Percentiles rank a stretch among this genome's conserved stretches.
Conservation (phyloP, 2,113 vertebrate species). For the Gobiocypris rarus region DNA sequence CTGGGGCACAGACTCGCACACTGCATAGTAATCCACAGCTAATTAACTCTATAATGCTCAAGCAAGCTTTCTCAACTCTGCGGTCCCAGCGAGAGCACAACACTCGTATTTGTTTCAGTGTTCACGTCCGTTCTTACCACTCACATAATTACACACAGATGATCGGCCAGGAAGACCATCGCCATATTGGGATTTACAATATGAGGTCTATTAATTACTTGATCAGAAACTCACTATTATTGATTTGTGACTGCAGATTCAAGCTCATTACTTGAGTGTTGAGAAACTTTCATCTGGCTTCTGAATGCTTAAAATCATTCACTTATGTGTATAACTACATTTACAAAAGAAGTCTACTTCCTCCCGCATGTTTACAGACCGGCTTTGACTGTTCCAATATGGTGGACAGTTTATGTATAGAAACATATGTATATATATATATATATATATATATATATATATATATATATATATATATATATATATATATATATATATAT, state of each 20-base stretch:
- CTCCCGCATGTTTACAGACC: too few species aligned
- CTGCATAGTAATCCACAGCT: constrained; percentile 87
- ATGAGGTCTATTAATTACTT: constrained; percentile 65
- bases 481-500: too few species aligned
- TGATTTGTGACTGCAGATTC: constrained; percentile 15
- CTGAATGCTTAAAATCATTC: neutral
- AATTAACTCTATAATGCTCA: constrained; percentile 84
- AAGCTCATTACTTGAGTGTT: constrained; percentile 19
- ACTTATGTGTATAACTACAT: too few species aligned
- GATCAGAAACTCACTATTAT: constrained; percentile 55
- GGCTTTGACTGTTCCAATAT: too few species aligned
- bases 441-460: too few species aligned
- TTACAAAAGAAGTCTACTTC: too few species aligned
- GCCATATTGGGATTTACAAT: constrained; percentile 65
- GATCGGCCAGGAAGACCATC: constrained; percentile 68
- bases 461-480: too few species aligned
- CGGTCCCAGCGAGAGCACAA: constrained; percentile 75
- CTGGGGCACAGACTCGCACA: constrained; percentile 82
- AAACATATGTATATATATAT: too few species aligned
- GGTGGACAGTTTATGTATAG: too few species aligned
- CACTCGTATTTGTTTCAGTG: constrained; percentile 80
- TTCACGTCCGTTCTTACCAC: constrained; percentile 70
- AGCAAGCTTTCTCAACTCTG: constrained; percentile 79
- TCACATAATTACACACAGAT: constrained; percentile 78
- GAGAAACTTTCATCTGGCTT: neutral